Conservation (phyloP, 2,888 invertebrate genomes). For the Sipha maydis region DNA sequence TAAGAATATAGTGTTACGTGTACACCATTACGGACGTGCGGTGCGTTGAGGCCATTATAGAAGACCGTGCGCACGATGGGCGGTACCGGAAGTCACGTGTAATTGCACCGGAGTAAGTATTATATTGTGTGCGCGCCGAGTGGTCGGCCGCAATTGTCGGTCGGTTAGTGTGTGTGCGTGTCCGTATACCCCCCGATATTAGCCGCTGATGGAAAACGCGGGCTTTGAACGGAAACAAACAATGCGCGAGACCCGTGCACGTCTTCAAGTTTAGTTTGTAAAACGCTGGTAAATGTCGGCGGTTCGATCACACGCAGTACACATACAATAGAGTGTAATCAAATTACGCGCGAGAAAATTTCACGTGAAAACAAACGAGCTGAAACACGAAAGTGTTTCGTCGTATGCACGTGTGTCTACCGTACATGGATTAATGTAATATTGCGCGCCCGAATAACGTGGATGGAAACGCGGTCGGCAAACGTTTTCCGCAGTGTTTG, state of each 20-base stretch:
- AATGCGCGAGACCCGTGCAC: not conserved
- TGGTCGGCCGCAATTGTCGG: not conserved
- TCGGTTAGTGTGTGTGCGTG: too few species aligned
- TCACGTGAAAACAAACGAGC: not conserved
- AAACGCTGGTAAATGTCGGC: not conserved
- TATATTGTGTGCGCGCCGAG: not conserved
- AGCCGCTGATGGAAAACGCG: not conserved
- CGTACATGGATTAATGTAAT: not conserved
- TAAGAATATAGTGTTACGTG: conserved; percentile 1
- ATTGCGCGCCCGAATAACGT: not conserved
- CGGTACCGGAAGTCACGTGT: conserved; percentile 57
- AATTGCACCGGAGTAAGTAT: conserved; percentile 29
- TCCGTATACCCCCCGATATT: not conserved
- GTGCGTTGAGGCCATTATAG: conserved; percentile 24
- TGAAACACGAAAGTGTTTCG: not conserved
- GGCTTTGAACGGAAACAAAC: not conserved
- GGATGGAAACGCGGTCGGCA: not conserved
- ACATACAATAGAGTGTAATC: not conserved
- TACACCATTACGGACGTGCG: conserved; percentile 1
- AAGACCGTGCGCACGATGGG: conserved; percentile 33
- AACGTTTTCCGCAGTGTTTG: not conserved
- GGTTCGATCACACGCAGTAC: not conserved
- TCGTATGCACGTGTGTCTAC: too few species aligned
- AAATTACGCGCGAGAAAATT: not conserved
- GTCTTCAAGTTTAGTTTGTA: not conserved